Evolutionary conservation across 2,797 vertebrate species (phyloP), one percentile per base, ranked within the genome.

Genomic region (Holocentrus rufus): DNA sequence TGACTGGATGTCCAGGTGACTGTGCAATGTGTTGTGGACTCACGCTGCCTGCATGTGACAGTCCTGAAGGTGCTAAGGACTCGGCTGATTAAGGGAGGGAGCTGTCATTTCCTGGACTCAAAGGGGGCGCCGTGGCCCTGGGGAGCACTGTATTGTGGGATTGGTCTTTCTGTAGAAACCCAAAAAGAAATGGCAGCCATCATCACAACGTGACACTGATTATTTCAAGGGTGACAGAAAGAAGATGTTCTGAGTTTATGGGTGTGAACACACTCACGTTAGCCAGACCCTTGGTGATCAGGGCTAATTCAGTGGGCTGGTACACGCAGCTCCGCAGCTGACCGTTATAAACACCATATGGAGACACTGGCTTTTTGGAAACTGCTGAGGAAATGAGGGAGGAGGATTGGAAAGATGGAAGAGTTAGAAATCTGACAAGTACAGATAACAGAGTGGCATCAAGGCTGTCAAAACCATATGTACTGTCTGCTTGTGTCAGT

Each of bases 241-340:
- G 8, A 5, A 54, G 1, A 23, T 25, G n/a, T 22, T 3, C 3
- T 7, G 30, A 31, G 30, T 31, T 31, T 31, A 3, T 15, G 25
- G 10, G 44, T 13, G 10, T 13, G 8, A 22, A 52, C 1, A 11
- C 30, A 83, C 96, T 96, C 86, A 97, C 96, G 83, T 87, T 91
- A 50, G 88, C 90, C 73, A 92, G 81, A 55, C 89, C 92, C 82
- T 95, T 96, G 70, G 95, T 93, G 81, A 98, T 96, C 72, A 98
- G 83, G 30, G 96, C 94, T 91, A 98, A 88, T 93, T 97, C 97
- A 0, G 97, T 98, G 72, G 97, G 96, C 88, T 98, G 97, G 91
- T 97, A 98, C 55, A 98, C 94, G 0, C 92, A 91, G 50, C 95
- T 95, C 66, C 95, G 92, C 72, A 94, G 77, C 60, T 95, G 94